Evolutionary conservation across 2,888 invertebrate species (phyloP), one percentile per base, ranked within the genome.

Genomic region (Leptopilina myrica): DNA sequence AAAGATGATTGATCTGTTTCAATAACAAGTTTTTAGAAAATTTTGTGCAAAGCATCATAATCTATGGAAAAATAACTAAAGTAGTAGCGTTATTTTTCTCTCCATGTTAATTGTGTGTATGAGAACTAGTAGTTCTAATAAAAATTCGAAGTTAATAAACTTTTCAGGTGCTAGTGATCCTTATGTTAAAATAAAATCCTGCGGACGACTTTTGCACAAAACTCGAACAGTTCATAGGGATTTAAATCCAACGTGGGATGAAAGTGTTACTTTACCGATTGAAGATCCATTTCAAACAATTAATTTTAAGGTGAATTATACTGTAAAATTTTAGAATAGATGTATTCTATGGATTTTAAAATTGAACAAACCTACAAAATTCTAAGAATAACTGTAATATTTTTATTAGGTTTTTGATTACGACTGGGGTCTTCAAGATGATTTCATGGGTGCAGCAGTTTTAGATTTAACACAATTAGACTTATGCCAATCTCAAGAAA

Each of bases 231-330:
- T 99, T 81, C 97, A 97, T 92, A 95, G 98, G 87, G 98, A 98
- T 92, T 94, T 99, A 81, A 99, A 99, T 93, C 99, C 99, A 0
- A 94, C 96, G n/a, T 99, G 99, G 99, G 98, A 99, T 90, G 99
- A 99, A 92, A 96, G 95, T 86, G 98, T 99, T 92, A 96, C 96
- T 9, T 94, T 98, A 86, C 97, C 97, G 67, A 95, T 98, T 81
- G 98, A 98, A 92, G 98, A 98, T 93, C 96, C 98, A 0, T 97
- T 97, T 88, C 94, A 95, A 87, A 95, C 96, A 1, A 94, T 98
- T 67, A 94, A 95, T 86, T 94, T 98, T 81, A 98, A 98, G 95
- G 98, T 96, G 90, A 67, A 20, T 20, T 20, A n/a, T 7, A 15
- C 5, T 15, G n/a, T 15, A 59, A 59, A 59, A 15, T 56, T 14